phyloP scores from a whole-genome alignment of 1,140 invertebrate genomes.

The Drosophila pseudoobscura region DNA sequence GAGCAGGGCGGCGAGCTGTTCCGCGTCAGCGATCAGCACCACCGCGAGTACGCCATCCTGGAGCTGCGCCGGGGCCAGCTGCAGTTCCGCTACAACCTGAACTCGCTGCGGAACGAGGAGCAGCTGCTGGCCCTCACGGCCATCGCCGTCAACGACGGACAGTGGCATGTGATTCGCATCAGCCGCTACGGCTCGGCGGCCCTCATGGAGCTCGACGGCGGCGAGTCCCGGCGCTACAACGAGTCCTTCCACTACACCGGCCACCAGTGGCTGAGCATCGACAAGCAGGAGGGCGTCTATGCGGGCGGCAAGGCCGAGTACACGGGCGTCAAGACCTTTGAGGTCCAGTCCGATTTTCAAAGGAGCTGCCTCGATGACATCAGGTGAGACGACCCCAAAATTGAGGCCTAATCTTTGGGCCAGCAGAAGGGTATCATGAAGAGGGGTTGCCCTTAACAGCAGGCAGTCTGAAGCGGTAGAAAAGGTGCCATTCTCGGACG shows the following conservation, averaged over 20 bases:
- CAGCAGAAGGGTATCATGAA: not conserved
- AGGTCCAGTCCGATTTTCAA: constrained; percentile 87
- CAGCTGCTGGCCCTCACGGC: constrained; percentile 85
- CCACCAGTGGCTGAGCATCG: constrained; percentile 86
- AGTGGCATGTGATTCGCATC: constrained; percentile 88
- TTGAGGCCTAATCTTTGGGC: not conserved
- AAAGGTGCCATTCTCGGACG: too few relatives aligned
- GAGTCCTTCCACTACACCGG: constrained; percentile 86
- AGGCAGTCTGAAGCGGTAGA: too few relatives aligned
- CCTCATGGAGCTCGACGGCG: constrained; percentile 87
- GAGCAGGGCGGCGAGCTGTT: constrained; percentile 87
- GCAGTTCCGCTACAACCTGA: constrained; percentile 87
- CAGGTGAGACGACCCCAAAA: constrained; percentile 58
- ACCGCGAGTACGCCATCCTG: constrained; percentile 87
- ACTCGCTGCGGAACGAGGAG: constrained; percentile 85
- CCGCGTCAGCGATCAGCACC: constrained; percentile 87
- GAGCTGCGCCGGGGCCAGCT: constrained; percentile 87
- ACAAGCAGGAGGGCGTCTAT: constrained; percentile 88
- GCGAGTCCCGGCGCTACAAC: constrained; percentile 88
- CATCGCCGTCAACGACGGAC: constrained; percentile 87
- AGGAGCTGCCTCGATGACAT: constrained; percentile 84
- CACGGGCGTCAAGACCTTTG: constrained; percentile 86
- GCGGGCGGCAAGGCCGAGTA: constrained; percentile 88
- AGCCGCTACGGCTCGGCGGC: constrained; percentile 87
- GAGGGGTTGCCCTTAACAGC: too few relatives aligned